Evolutionary conservation across 2,113 vertebrate genomes (phyloP), one percentile per base, ranked within the genome.

Genomic region (Actinemys pallida): DNA sequence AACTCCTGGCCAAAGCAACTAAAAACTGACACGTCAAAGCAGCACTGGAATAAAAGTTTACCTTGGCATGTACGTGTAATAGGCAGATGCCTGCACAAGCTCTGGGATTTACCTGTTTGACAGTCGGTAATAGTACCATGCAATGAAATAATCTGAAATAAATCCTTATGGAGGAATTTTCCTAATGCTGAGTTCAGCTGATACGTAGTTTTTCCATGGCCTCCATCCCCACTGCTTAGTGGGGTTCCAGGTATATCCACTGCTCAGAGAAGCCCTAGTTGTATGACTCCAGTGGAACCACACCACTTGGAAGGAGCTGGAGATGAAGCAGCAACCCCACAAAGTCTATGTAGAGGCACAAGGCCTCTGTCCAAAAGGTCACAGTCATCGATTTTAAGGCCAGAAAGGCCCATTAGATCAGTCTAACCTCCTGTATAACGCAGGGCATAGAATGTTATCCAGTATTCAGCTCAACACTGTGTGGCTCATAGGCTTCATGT

Each of bases 51-150:
- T 57, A 56, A 84, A 19, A 16, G 29, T 56, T 86, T 50, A 89
- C 20, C 47, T 54, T 86, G 25, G 8, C 39, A 53, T 31, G 35
- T 3, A 85, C 2, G 14, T 47, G 54, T 22, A 79, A 80, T 57
- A 50, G 54, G 39, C 5, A 84, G 91, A 79, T 0, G 0, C 65
- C 78, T 7, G 24, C 0, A 0, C 49, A 14, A 16, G n/a, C 35
- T 85, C 62, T 90, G 91, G 19, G 45, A 90, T 93, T 81, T 89
- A 16, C n/a, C 62, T 20, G 17, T 87, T 94, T 92, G 80, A 82
- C 82, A 78, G 53, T 57, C 17, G 16, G 3, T 84, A 91, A 25
- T 53, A 89, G 45, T 3, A 82, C 87, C 53, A 25, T 82, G 10
- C 54, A 42, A 24, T 6, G 16, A 42, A 80, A 52, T 16, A n/a